phyloP scores from a whole-genome alignment of 1,140 invertebrate species.

The Stegodyphus dumicola region DNA sequence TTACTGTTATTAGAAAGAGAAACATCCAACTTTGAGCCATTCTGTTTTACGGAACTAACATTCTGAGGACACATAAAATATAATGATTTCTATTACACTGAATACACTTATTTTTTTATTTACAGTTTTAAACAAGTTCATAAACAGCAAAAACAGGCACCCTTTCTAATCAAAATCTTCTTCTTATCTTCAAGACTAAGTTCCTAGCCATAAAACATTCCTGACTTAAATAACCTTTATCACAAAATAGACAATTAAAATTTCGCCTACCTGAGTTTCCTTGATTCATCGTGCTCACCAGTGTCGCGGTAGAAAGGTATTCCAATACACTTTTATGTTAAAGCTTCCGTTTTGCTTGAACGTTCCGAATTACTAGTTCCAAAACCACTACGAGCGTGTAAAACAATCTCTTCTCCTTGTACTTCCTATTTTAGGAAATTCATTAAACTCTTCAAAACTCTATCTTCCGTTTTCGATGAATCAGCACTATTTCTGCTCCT shows the following conservation, averaged over 20 bases:
- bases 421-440: slow-evolving; percentile 6
- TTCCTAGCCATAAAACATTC: slow-evolving; percentile 6
- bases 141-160: background rate
- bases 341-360: too few relatives aligned
- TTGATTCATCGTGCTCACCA: too few relatives aligned
- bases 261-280: background rate
- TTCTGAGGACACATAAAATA: slow-evolving; percentile 1
- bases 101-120: background rate
- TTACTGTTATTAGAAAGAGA: background rate
- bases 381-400: slow-evolving; percentile 4
- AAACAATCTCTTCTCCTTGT: slow-evolving; percentile 7
- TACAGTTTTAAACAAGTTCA: background rate
- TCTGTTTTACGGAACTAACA: background rate
- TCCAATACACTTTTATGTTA: too few relatives aligned
- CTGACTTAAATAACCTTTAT: slow-evolving; percentile 2
- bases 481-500: background rate
- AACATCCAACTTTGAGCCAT: background rate
- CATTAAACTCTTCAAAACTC: background rate
- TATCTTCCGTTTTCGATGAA: background rate
- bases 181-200: background rate
- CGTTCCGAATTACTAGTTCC: too few relatives aligned
- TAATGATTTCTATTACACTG: background rate
- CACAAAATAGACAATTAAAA: background rate
- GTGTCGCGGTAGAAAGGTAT: background rate
- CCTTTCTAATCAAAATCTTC: background rate